Evolutionary conservation across 2,113 vertebrate genomes (phyloP).

Genomic region (Ciconia boyciana): DNA sequence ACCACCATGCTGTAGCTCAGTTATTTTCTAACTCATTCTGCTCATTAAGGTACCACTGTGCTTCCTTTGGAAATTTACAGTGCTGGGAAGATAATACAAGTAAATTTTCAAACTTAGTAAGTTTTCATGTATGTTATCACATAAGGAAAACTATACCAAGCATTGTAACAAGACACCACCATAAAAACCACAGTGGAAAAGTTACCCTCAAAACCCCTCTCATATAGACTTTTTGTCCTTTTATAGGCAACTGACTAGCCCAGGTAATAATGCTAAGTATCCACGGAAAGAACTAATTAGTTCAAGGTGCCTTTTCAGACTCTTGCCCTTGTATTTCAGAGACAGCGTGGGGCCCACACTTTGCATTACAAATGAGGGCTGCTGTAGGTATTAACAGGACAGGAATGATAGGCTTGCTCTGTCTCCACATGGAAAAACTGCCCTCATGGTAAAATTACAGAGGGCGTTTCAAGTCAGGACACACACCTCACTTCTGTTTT

Average conservation of each 20-base stretch:
- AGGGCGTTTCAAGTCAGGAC: neutral
- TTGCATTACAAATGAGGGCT: constrained; percentile 24
- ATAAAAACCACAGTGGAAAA: neutral
- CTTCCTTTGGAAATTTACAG: constrained; percentile 55
- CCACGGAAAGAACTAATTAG: neutral
- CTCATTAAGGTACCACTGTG: neutral
- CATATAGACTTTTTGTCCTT: neutral
- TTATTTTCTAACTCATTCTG: constrained; percentile 22
- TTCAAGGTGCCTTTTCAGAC: constrained; percentile 11
- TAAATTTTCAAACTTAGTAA: neutral
- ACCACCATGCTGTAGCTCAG: neutral
- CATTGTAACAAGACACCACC: neutral
- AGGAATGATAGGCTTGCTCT: constrained; percentile 8
- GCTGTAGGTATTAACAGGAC: neutral
- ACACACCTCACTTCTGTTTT: neutral
- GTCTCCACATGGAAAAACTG: neutral
- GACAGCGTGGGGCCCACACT: neutral
- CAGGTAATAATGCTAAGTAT: constrained; percentile 15
- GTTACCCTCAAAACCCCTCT: neutral
- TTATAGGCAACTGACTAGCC: neutral
- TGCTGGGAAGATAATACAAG: neutral
- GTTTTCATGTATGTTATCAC: neutral
- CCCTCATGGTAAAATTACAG: constrained; percentile 15
- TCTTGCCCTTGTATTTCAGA: neutral
- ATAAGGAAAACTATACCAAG: neutral